Percentiles rank a stretch among this genome's conserved stretches.
Conservation (phyloP, 2,797 vertebrate genomes). For the Galaxias olidus region DNA sequence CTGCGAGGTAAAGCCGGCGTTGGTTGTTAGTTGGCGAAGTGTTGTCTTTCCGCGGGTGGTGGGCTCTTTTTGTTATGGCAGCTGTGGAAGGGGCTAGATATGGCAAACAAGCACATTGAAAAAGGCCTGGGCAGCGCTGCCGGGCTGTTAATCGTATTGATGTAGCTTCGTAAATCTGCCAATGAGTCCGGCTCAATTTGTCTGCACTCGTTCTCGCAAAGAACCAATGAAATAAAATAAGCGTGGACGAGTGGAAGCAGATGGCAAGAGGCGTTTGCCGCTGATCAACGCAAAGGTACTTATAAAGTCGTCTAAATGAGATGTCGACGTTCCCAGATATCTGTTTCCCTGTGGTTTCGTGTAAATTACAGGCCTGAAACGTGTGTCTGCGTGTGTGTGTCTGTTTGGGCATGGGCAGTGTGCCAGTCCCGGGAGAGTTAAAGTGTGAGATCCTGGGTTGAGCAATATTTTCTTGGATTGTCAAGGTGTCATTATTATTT, state of each 20-base stretch:
- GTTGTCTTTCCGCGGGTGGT: conserved; percentile 36
- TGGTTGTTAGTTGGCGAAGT: conserved; percentile 44
- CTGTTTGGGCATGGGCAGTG: not conserved
- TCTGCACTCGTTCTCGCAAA: conserved; percentile 12
- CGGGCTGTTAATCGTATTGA: conserved; percentile 45
- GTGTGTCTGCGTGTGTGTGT: not conserved
- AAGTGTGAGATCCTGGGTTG: conserved; percentile 11
- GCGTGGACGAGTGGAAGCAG: conserved; percentile 24
- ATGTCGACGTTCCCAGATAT: conserved; percentile 2
- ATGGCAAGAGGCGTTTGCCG: conserved; percentile 1
- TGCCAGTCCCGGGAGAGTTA: not conserved
- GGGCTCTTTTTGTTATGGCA: conserved; percentile 46
- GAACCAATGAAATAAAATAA: not conserved
- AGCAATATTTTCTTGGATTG: not conserved
- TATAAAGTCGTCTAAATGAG: conserved; percentile 15
- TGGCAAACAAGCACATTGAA: conserved; percentile 38
- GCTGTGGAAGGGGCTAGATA: conserved; percentile 59
- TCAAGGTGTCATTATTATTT: conserved; percentile 20
- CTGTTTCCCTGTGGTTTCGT: conserved; percentile 2
- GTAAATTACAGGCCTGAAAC: conserved; percentile 13
- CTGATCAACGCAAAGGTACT: not conserved
- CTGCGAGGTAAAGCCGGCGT: conserved; percentile 25
- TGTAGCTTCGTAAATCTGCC: conserved; percentile 14
- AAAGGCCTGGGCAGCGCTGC: conserved; percentile 39
- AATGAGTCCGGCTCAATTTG: not conserved